Percentiles rank a stretch among this genome's conserved stretches.
These are phyloP conservation scores for Malacoraja senta DNA, from an alignment of 2,797 vertebrate genomes.

Conservation along the genomic window DNA sequence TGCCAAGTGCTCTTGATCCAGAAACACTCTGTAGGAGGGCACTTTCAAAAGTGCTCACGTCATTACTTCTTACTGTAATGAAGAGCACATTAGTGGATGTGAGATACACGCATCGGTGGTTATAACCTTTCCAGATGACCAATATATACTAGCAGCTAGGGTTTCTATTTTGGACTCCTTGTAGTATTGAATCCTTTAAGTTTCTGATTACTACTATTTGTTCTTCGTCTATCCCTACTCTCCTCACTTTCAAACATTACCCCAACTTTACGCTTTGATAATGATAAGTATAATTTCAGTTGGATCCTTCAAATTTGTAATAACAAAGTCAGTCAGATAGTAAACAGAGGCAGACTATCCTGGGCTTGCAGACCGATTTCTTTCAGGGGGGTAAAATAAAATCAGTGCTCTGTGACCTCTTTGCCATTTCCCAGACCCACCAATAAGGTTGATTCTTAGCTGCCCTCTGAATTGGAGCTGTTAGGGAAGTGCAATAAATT, in stretches of 20 bases:
- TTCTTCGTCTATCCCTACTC: background rate
- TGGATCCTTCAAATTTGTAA: background rate
- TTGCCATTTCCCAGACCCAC: too few relatives aligned
- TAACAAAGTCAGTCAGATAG: background rate
- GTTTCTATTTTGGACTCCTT: background rate
- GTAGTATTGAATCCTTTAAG: background rate
- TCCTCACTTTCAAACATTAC: background rate
- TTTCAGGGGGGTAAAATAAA: too few relatives aligned
- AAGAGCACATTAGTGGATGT: background rate
- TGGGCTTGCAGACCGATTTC: background rate
- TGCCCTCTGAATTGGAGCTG: too few relatives aligned
- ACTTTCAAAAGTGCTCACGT: conserved; percentile 14
- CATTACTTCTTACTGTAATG: background rate
- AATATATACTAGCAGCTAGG: background rate
- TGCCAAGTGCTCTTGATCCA: conserved; percentile 44
- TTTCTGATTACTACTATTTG: background rate
- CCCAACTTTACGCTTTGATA: background rate
- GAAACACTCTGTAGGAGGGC: conserved; percentile 1
- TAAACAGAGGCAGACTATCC: background rate
- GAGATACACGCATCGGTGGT: background rate
- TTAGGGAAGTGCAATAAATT: too few relatives aligned
- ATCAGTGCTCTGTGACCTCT: too few relatives aligned
- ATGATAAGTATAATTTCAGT: background rate
- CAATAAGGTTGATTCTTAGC: too few relatives aligned
- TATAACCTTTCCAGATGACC: background rate